Conservation (phyloP, 2,113 vertebrate species). For the Boulengerochromis microlepis region DNA sequence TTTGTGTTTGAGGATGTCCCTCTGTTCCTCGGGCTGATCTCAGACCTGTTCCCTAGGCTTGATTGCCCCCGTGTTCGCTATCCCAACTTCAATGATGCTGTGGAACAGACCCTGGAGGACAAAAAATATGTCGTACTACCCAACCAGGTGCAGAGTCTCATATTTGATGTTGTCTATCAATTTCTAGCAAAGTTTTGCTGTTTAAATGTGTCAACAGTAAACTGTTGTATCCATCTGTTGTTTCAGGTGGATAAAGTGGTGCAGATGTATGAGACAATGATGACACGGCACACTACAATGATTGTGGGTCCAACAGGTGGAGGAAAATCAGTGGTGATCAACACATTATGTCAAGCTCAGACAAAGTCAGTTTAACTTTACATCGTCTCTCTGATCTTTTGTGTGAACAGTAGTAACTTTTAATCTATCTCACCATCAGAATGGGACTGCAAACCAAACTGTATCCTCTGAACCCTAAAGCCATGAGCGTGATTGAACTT, state of each 20-base stretch:
- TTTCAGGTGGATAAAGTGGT: slow-evolving; percentile 95
- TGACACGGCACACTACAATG: slow-evolving; percentile 96
- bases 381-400: background rate
- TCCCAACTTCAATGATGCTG: slow-evolving; percentile 84
- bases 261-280: slow-evolving; percentile 97
- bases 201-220: background rate
- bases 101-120: slow-evolving; percentile 80
- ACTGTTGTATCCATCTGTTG: background rate
- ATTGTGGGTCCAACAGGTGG: slow-evolving; percentile 94
- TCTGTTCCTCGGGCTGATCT: slow-evolving; percentile 90
- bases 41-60: slow-evolving; percentile 91
- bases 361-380: slow-evolving; percentile 75
- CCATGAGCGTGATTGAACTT: slow-evolving; percentile 90
- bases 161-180: background rate
- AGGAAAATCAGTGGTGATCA: slow-evolving; percentile 95
- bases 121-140: slow-evolving; percentile 77
- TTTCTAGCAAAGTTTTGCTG: background rate
- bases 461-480: slow-evolving; percentile 90
- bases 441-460: slow-evolving; percentile 84
- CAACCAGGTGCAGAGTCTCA: slow-evolving; percentile 72
- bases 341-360: slow-evolving; percentile 87
- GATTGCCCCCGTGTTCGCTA: slow-evolving; percentile 92
- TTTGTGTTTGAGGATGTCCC: slow-evolving; percentile 96
- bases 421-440: slow-evolving; percentile 57
- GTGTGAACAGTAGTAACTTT: background rate